These are phyloP conservation scores for Drosophila tani DNA, from an alignment of 1,140 invertebrate species.

Conservation along the genomic window DNA sequence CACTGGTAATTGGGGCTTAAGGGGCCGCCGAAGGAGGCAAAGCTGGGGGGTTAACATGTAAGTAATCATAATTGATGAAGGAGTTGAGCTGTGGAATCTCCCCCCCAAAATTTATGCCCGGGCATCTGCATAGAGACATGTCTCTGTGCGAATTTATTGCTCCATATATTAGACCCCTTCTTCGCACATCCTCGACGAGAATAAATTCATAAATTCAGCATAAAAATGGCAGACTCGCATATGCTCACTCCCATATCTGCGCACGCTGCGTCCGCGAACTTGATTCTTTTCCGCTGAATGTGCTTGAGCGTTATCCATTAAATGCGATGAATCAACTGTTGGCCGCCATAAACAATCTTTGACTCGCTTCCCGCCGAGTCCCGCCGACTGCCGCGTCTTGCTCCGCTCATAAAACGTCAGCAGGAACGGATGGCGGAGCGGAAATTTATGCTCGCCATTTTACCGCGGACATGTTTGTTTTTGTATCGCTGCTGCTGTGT, in stretches of 20 bases:
- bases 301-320: constrained; percentile 75
- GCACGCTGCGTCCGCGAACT: constrained; percentile 28
- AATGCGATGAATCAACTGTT: constrained; percentile 80
- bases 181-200: constrained; percentile 14
- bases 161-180: constrained; percentile 35
- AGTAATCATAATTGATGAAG: constrained; percentile 43
- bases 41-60: constrained; percentile 19
- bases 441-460: constrained; percentile 80
- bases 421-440: constrained; percentile 51
- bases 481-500: constrained; percentile 20
- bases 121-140: constrained; percentile 40
- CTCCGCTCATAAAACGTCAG: constrained; percentile 67
- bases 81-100: constrained; percentile 10
- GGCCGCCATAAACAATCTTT: constrained; percentile 78
- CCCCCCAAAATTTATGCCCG: not conserved
- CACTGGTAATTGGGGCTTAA: constrained; percentile 28
- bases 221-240: constrained; percentile 42
- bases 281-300: constrained; percentile 63
- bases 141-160: constrained; percentile 40
- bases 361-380: constrained; percentile 39
- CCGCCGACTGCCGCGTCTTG: not conserved
- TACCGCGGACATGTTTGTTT: constrained; percentile 46
- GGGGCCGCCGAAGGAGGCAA: not conserved
- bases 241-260: constrained; percentile 32
- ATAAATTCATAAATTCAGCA: constrained; percentile 56